Conservation (phyloP, 2,888 invertebrate species). For the Willowsia nigromaculata region DNA sequence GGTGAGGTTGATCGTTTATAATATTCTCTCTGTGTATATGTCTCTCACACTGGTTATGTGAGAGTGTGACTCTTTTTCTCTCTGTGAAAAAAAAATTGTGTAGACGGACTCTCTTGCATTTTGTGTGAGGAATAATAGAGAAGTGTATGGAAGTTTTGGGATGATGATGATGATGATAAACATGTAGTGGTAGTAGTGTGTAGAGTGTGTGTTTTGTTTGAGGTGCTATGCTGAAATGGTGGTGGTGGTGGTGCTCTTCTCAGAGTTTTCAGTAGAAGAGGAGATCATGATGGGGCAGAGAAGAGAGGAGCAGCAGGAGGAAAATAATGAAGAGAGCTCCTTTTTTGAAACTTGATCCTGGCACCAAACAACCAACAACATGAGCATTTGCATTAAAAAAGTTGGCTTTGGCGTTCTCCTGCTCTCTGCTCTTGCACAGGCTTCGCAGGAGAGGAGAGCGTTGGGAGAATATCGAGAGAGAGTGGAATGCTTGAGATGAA, state of each 20-base stretch:
- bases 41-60: background rate
- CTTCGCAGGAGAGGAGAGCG: too few species aligned
- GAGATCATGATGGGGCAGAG: background rate
- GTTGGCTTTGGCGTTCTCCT: too few species aligned
- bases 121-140: too few species aligned
- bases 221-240: too few species aligned
- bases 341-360: conserved; percentile 72
- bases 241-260: too few species aligned
- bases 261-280: background rate
- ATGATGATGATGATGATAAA: background rate
- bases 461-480: background rate
- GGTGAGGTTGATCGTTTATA: conserved; percentile 66
- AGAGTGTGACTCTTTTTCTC: background rate
- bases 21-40: background rate
- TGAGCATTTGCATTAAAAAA: conserved; percentile 36
- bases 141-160: too few species aligned
- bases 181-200: too few species aligned
- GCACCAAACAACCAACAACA: conserved; percentile 44
- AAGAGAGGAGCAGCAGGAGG: conserved; percentile 59
- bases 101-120: too few species aligned
- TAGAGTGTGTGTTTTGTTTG: too few species aligned
- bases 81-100: background rate
- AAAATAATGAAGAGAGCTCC: conserved; percentile 63
- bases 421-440: background rate
- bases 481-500: background rate